Evolutionary conservation across 2,888 invertebrate species (phyloP).

Genomic region (Sepioteuthis lessoniana): DNA sequence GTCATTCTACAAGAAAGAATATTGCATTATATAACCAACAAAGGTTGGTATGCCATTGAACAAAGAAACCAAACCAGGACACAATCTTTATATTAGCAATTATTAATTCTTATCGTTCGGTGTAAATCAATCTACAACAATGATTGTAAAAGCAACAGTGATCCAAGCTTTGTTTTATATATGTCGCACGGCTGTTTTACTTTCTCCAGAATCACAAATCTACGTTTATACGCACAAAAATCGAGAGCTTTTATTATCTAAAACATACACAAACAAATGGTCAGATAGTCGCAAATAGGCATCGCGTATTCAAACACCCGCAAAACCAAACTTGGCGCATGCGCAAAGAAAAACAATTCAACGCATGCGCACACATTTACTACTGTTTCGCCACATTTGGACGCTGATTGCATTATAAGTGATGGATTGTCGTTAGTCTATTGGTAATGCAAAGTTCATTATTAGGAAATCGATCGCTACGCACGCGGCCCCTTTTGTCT

Average conservation of each 20-base stretch:
- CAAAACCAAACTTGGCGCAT: background rate
- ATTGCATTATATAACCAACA: too few species aligned
- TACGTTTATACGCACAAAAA: too few species aligned
- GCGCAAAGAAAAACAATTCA: background rate
- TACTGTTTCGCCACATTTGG: background rate
- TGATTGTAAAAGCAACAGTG: too few species aligned
- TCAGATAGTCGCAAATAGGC: background rate
- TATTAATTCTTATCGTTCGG: too few species aligned
- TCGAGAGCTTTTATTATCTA: background rate
- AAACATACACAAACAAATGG: background rate
- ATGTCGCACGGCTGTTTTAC: too few species aligned
- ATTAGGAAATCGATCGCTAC: background rate
- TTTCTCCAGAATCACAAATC: background rate
- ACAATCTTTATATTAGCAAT: too few species aligned
- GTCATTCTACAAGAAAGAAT: too few species aligned
- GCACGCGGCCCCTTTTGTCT: background rate
- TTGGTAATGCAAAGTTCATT: constrained; percentile 33
- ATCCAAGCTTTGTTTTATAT: too few species aligned
- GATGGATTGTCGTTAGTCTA: background rate
- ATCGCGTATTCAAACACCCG: background rate
- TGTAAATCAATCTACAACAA: too few species aligned
- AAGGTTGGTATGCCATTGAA: too few species aligned
- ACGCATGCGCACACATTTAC: background rate
- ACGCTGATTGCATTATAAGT: constrained; percentile 17
- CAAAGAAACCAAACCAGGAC: too few species aligned